These are phyloP conservation scores for Sweltsa coloradensis DNA, from an alignment of 1,140 invertebrate genomes.

Conservation along the genomic window DNA sequence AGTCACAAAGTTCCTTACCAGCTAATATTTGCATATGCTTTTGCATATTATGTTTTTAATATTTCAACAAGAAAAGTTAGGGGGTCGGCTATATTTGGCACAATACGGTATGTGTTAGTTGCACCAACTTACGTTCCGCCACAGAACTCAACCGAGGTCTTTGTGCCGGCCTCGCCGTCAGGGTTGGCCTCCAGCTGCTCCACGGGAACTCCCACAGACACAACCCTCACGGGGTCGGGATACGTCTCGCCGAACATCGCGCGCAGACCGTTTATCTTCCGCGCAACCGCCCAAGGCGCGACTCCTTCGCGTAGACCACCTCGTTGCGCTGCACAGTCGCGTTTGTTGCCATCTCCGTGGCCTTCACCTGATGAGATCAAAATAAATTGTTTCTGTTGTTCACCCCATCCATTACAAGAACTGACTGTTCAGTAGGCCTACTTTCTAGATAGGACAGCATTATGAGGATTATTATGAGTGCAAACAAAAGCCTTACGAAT, in stretches of 20 bases:
- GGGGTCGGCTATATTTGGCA: no score
- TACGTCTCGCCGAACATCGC: conserved; percentile 99
- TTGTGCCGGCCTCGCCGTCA: conserved; percentile 52
- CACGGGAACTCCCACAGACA: conserved; percentile 87
- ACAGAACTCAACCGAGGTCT: conserved; percentile 98
- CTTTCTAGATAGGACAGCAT: no score
- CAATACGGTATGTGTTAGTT: no score
- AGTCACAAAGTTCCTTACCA: no score
- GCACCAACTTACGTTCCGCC: conserved; percentile 86
- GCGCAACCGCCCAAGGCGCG: conserved; percentile 71
- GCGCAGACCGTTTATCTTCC: conserved; percentile 85
- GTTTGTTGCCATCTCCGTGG: conserved; percentile 68
- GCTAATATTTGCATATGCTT: no score
- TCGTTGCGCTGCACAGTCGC: conserved; percentile 68
- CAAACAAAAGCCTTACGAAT: no score
- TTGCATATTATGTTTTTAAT: no score
- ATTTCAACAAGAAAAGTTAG: no score
- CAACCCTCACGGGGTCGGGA: conserved; percentile 95
- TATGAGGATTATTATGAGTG: no score
- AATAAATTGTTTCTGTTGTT: no score
- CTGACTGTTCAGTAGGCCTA: no score
- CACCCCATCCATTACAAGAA: no score
- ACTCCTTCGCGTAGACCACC: conserved; percentile 81
- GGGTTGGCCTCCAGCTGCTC: conserved; percentile 84
- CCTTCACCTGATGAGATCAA: conserved; percentile 77